Percentiles rank a stretch among this genome's conserved stretches.
These are phyloP conservation scores for Myopa testacea DNA, from an alignment of 2,888 invertebrate species.

Conservation along the genomic window DNA sequence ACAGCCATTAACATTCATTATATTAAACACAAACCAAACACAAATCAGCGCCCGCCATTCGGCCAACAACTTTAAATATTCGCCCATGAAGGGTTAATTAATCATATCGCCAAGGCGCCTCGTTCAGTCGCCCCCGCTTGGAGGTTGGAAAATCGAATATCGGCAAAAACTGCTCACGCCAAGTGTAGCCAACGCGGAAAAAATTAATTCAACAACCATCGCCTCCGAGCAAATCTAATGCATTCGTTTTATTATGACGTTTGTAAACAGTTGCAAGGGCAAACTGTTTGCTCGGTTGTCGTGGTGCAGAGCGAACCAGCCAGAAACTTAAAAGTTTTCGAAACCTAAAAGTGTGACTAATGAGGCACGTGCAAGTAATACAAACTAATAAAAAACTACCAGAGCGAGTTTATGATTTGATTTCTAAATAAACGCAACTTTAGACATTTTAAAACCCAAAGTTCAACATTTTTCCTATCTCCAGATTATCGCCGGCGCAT, in stretches of 20 bases:
- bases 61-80: background rate
- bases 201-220: conserved; percentile 23
- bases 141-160: background rate
- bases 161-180: background rate
- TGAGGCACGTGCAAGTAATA: background rate
- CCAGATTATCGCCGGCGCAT: too few relatives aligned
- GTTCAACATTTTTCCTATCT: too few relatives aligned
- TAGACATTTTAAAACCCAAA: too few relatives aligned
- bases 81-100: background rate
- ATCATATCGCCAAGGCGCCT: conserved; percentile 4
- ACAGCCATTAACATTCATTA: too few relatives aligned
- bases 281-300: background rate
- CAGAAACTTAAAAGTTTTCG: background rate
- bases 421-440: too few relatives aligned
- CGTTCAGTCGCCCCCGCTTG: too few relatives aligned
- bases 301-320: conserved; percentile 1
- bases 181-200: conserved; percentile 32
- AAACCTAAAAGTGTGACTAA: background rate
- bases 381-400: background rate
- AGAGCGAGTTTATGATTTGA: too few relatives aligned
- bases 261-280: conserved; percentile 21
- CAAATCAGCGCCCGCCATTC: too few relatives aligned
- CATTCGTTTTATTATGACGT: conserved; percentile 32
- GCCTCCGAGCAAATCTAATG: conserved; percentile 33
- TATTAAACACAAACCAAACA: too few relatives aligned